Base-by-base conservation (phyloP, 1,140 invertebrate species). In the Galleria mellonella region DNA sequence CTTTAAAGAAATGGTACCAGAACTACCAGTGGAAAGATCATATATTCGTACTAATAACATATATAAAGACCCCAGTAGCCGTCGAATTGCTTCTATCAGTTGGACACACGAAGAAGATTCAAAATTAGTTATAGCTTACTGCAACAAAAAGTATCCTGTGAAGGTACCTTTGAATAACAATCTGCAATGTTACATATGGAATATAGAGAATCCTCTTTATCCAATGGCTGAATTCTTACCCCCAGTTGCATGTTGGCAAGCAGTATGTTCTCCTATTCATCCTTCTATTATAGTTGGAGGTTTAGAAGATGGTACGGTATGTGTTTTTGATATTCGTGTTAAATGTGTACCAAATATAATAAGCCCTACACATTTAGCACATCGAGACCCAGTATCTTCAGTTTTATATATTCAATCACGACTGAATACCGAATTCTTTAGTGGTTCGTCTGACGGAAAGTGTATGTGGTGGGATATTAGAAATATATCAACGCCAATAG, bases 221-320 rank as follows among this genome's bases (percentile, higher is more conserved):
- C 94, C 95, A 0, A 89, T 91, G 38, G 65, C 90, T 42, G 87
- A 84, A 12, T 75, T 97, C 28, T 90, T 90, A 49, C 89, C 91
- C 0, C 76, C 87, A 17, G 90, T 90, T 31, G 88, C 92, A 0
- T 88, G 94, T 0, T 89, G 93, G 27, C 91, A 92, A 43, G 75
- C 94, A 15, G 92, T 94, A 56, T 97, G 94, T 66, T 95, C 94
- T 76, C 92, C 93, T 2, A 93, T 94, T 73, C 93, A 97, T 70
- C 89, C 90, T 1, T 91, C 94, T 60, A 87, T 91, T 14, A 76
- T 98, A 11, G 87, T 93, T 4, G 94, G 94, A 48, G 96, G 96
- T 9, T 89, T 94, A 43, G 89, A 89, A 47, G 92, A 94, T 67
- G 96, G 96, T 11, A 93, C 94, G 86, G 91, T 94, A 3, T 91